Base-by-base conservation (phyloP, 2,113 vertebrate species). In the rat (Rattus norvegicus) region DNA sequence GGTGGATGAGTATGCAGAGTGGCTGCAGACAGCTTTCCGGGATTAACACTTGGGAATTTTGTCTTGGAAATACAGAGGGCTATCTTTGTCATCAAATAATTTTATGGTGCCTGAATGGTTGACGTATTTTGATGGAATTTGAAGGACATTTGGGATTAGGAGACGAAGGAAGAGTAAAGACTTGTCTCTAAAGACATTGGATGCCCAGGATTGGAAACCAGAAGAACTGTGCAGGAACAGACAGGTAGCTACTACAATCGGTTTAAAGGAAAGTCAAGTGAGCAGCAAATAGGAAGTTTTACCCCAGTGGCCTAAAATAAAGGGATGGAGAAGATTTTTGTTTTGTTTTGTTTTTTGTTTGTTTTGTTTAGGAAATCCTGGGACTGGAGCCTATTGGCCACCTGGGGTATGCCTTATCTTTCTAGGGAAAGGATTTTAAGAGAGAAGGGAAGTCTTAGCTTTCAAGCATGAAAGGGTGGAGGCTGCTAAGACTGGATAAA, bases 341-440 rank as follows among this genome's bases (percentile, higher is more conserved):
- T 28, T 11, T 13, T 9, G 12, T 30, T 67, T 26, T 17, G 4
- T 54, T 9, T 54, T 54, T 54, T 54, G 52, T 54, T 54, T 54
- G 59, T 59, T 5, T 56, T 67, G 63, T 65, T 36, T 80, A 67
- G 76, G 92, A 94, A 96, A 92, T 85, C 67, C 83, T 70, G 16
- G 59, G 20, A 16, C 69, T 26, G 56, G 7, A 90, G 24, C 79
- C 79, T 7, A 83, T 75, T 92, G 89, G 43, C 59, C 19, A 36
- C 43, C 5, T 19, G 33, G 61, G 36, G 2, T 79, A 22, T 88
- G 49, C 61, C 93, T 95, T 54, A 36, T n/a, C 52, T 59, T 88
- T 94, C 36, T 95, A 9, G 84, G 30, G 30, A 70, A 96, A 93
- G 12, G 73, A 85, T 73, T 72, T 83, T 90, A 75, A 95, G 92